These are phyloP conservation scores for Gadopsis marmoratus DNA, from an alignment of 2,797 vertebrate species.

Conservation along the genomic window DNA sequence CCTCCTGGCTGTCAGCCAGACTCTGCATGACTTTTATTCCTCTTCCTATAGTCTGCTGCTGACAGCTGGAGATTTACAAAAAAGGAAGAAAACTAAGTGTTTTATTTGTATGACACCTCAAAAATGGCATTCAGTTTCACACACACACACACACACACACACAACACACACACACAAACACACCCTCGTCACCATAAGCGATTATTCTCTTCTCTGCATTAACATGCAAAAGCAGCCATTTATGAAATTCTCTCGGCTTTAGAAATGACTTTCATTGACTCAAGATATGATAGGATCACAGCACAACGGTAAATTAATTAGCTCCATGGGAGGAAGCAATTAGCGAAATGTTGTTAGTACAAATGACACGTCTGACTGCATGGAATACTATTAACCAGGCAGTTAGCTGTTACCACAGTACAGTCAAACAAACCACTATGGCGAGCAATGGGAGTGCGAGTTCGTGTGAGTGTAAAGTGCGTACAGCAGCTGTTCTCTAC, in stretches of 20 bases:
- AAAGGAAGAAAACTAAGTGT: neutral
- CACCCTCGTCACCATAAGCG: constrained; percentile 20
- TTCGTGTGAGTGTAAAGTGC: neutral
- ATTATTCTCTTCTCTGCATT: constrained; percentile 46
- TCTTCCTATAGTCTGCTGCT: constrained; percentile 20
- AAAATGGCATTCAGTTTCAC: constrained; percentile 32
- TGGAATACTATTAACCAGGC: constrained; percentile 50
- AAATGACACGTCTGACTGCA: constrained; percentile 53
- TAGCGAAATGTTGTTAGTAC: constrained; percentile 67
- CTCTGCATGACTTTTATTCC: neutral
- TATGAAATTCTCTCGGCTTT: constrained; percentile 52
- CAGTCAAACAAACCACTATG: constrained; percentile 28
- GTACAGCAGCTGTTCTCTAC: constrained; percentile 17
- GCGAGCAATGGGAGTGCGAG: neutral
- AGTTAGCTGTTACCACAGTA: constrained; percentile 42
- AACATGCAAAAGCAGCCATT: constrained; percentile 58
- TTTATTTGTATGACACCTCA: constrained; percentile 23
- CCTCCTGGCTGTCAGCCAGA: constrained; percentile 18
- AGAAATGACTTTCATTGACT: constrained; percentile 56
- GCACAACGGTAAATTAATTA: constrained; percentile 66
- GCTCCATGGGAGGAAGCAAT: constrained; percentile 69
- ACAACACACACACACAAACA: neutral
- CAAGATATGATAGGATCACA: constrained; percentile 56
- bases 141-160: neutral
- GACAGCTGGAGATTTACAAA: constrained; percentile 37